Base-by-base conservation (phyloP, 1,140 invertebrate genomes). In the Meloidogyne hapla region DNA sequence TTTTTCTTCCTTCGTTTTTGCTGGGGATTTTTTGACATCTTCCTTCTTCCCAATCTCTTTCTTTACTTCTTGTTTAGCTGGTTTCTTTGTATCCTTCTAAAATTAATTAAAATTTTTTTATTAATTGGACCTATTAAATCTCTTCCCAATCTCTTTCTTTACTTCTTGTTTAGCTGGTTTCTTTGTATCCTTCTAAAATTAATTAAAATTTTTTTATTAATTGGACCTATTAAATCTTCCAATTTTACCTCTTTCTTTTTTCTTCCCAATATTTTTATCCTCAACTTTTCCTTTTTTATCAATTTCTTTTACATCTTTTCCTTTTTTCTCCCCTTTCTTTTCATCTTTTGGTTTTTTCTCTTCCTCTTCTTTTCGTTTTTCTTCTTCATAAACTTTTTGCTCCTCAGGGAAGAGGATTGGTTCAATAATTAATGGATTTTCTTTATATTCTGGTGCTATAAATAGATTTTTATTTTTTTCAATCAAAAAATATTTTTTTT, bases 351-450 rank as follows among this genome's bases (percentile, higher is more conserved):
- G 4, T 13, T 13, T 40, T 15, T 45, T 13, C 2, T 67, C 48
- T 28, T 70, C 38, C 15, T 77, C 48, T 25, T 77, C 48, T 1
- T 77, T 77, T 25, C 63, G 23, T 61, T 77, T 77, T 74, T 62
- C 76, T 42, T 40, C 73, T 67, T 77, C 76, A 23, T 67, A 62
- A 12, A 48, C 56, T 68, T 76, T 26, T 45, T 76, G 69, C 38
- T 71, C 64, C 38, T 72, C 68, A 9, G 48, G 75, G 21, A 42
- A 33, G 13, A 73, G 70, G 70, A 73, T 73, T 18, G 70, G 70
- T 61, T 73, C 70, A 26, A 73, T 73, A 13, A 64, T 73, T 38
- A 73, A 64, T 10, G 70, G 70, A 73, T 73, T 73, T 56, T 73
- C 70, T 25, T 64, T 61, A 9, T 63, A 63, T 73, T 73, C 70